Conservation (phyloP, 2,888 invertebrate species). For the Meganola albula region DNA sequence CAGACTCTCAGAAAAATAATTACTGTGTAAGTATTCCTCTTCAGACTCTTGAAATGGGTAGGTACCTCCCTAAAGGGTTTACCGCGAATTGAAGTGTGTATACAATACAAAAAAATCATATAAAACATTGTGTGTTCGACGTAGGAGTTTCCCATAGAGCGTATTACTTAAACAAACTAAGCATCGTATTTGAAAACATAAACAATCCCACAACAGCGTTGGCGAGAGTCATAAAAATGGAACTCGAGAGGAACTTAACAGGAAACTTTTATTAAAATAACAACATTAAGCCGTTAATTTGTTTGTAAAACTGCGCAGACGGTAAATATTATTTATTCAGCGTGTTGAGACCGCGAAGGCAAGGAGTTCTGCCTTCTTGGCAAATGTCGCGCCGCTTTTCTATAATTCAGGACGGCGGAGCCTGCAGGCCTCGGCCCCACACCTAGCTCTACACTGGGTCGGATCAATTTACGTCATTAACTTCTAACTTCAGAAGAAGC, state of each 20-base stretch:
- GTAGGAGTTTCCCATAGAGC: constrained; percentile 12
- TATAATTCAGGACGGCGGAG: constrained; percentile 57
- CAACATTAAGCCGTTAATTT: constrained; percentile 74
- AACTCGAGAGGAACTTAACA: constrained; percentile 58
- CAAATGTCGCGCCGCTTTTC: constrained; percentile 54
- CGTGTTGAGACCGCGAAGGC: constrained; percentile 55
- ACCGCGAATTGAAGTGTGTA: too few relatives aligned
- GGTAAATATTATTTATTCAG: constrained; percentile 73
- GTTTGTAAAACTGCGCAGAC: constrained; percentile 75
- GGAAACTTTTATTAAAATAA: constrained; percentile 74
- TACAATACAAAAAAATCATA: too few relatives aligned
- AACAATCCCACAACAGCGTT: constrained; percentile 56
- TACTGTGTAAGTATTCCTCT: too few relatives aligned
- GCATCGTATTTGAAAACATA: constrained; percentile 46
- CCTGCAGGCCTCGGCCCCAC: constrained; percentile 7
- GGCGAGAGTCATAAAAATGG: constrained; percentile 62
- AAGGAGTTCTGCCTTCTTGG: constrained; percentile 46
- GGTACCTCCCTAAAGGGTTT: too few relatives aligned
- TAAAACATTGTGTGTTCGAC: constrained; percentile 23
- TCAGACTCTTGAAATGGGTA: too few relatives aligned
- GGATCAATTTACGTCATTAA: constrained; percentile 28
- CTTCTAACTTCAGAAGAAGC: too few relatives aligned
- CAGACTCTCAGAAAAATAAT: too few relatives aligned
- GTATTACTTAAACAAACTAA: constrained; percentile 22
- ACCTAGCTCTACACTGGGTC: constrained; percentile 12